A percentile compares a stretch with the other conserved stretches of the same genome.
These are phyloP conservation scores for Halocynthia roretzi DNA, from an alignment of 23 tunicate species.

Conservation along the genomic window DNA sequence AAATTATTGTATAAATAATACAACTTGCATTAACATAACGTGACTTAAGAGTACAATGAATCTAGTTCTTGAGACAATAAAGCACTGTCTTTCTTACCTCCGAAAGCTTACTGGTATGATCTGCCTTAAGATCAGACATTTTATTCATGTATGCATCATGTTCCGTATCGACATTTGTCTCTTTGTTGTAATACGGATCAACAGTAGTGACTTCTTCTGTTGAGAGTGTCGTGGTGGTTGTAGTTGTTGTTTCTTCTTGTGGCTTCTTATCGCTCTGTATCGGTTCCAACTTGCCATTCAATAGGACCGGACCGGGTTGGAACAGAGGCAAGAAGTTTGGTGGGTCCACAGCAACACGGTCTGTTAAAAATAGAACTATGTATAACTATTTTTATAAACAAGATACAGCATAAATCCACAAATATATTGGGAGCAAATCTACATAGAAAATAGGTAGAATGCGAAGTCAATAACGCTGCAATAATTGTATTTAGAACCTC, in stretches of 20 bases:
- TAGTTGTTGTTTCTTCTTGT: not conserved
- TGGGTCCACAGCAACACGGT: not conserved
- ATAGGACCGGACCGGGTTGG: constrained; percentile 25
- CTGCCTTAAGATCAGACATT: not conserved
- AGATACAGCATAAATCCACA: no score
- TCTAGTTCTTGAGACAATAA: no score
- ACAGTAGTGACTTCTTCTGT: not conserved
- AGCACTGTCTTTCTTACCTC: not conserved
- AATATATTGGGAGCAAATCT: no score
- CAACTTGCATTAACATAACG: not conserved
- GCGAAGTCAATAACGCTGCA: no score
- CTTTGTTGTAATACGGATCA: not conserved
- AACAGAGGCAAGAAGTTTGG: not conserved
- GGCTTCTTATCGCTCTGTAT: no score
- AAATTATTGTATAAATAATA: not conserved
- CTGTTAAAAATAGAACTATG: no score
- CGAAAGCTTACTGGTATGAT: constrained; percentile 2
- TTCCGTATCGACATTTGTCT: constrained; percentile 9
- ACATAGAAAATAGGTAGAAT: no score
- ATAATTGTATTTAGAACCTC: not conserved
- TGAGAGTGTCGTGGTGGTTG: not conserved
- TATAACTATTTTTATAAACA: no score
- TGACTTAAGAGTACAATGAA: not conserved
- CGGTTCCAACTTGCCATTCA: not conserved
- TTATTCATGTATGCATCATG: constrained; percentile 4